Conservation (phyloP, 2,888 invertebrate species). For the Ophraella communa region DNA sequence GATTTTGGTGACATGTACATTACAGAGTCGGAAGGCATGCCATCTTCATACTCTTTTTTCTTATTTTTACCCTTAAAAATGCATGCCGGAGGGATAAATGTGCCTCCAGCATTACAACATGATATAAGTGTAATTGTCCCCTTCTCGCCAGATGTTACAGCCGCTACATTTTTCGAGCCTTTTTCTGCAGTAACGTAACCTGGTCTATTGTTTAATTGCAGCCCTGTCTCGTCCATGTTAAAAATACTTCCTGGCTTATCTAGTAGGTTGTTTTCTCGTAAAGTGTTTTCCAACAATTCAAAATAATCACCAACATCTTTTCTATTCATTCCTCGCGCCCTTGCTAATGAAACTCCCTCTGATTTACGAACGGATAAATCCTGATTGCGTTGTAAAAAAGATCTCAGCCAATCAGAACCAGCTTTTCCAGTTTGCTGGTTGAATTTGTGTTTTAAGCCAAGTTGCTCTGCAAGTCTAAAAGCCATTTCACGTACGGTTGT, state of each 20-base stretch:
- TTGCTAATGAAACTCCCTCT: constrained; percentile 29
- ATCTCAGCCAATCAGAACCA: constrained; percentile 28
- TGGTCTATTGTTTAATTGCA: constrained; percentile 28
- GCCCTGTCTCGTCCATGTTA: no score
- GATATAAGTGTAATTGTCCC: no score
- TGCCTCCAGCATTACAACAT: constrained; percentile 19
- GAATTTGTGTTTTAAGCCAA: constrained; percentile 29
- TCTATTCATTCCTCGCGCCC: constrained; percentile 14
- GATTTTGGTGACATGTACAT: constrained; percentile 38
- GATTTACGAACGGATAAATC: constrained; percentile 26
- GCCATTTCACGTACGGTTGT: constrained; percentile 27
- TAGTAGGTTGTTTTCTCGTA: no score
- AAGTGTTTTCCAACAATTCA: no score
- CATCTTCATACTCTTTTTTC: constrained; percentile 14
- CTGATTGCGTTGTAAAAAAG: constrained; percentile 23
- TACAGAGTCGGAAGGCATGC: constrained; percentile 35
- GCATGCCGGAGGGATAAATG: constrained; percentile 22
- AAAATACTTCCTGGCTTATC: no score
- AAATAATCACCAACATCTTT: constrained; percentile 22
- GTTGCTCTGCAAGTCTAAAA: constrained; percentile 25
- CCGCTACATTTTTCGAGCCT: constrained; percentile 24
- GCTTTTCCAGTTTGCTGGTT: constrained; percentile 21
- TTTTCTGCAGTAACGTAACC: constrained; percentile 10
- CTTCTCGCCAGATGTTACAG: constrained; percentile 22
- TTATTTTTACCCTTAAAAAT: constrained; percentile 37